Conservation (phyloP, 2,113 vertebrate genomes). For the Nibea albiflora region DNA sequence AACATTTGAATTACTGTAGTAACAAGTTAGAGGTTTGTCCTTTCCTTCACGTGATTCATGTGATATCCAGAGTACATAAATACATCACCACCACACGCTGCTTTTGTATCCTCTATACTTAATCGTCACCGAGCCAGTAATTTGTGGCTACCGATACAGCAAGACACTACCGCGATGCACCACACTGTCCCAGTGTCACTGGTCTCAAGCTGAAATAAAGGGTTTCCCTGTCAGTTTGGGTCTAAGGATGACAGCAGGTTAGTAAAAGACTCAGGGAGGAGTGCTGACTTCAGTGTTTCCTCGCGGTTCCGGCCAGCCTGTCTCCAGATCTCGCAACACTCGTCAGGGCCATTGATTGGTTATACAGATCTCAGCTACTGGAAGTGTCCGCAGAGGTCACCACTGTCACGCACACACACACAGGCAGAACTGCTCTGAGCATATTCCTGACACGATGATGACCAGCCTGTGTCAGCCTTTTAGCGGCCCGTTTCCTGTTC, state of each 20-base stretch:
- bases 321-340: slow-evolving; percentile 68
- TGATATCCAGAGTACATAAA: not conserved
- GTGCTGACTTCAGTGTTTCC: slow-evolving; percentile 67
- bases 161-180: not conserved
- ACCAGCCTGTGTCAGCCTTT: slow-evolving; percentile 50
- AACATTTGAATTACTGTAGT: too few relatives aligned
- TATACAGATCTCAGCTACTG: slow-evolving; percentile 66
- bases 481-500: slow-evolving; percentile 22
- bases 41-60: not conserved
- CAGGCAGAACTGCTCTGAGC: slow-evolving; percentile 53
- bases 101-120: too few relatives aligned
- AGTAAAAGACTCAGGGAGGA: slow-evolving; percentile 22
- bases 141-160: not conserved
- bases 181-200: slow-evolving; percentile 1
- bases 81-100: not conserved
- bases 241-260: slow-evolving; percentile 9
- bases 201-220: slow-evolving; percentile 26
- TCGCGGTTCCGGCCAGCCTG: slow-evolving; percentile 37
- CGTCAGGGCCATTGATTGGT: slow-evolving; percentile 72
- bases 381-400: slow-evolving; percentile 64
- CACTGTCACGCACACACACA: slow-evolving; percentile 10
- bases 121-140: not conserved
- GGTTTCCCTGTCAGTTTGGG: not conserved
- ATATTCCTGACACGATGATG: slow-evolving; percentile 64
- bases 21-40: not conserved